Conservation (phyloP, 2,113 vertebrate genomes). For the Thalassoma bifasciatum region DNA sequence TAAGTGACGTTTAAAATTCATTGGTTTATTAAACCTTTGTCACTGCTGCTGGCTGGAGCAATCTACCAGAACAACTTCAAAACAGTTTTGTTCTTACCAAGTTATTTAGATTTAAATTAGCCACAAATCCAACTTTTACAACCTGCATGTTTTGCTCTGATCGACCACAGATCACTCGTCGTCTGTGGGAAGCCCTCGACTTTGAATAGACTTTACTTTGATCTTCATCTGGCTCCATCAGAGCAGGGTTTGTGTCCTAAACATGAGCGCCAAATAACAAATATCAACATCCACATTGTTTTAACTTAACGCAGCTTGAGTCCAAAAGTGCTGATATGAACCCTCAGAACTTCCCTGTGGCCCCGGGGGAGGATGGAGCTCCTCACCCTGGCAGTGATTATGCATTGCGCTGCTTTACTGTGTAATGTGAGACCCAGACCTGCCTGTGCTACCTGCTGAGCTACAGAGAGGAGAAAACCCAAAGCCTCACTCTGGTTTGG, state of each 20-base stretch:
- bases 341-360: background rate
- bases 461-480: background rate
- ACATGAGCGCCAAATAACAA: background rate
- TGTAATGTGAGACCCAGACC: conserved; percentile 10
- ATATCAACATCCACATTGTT: background rate
- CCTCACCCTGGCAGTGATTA: conserved; percentile 53
- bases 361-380: background rate
- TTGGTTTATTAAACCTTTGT: no score
- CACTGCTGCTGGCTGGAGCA: no score
- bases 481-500: background rate
- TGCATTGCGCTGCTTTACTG: conserved; percentile 8
- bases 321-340: conserved; percentile 17
- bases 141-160: no score
- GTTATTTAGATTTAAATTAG: no score
- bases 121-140: no score
- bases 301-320: conserved; percentile 4
- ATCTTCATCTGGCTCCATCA: background rate
- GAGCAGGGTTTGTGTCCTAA: background rate
- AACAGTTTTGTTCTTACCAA: no score
- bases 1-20: no score
- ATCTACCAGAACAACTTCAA: no score
- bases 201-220: background rate
- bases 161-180: background rate
- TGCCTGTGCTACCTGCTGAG: conserved; percentile 21
- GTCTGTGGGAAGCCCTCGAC: conserved; percentile 37